Conservation (phyloP, 2,888 invertebrate species). For the Yponomeuta evonymella region DNA sequence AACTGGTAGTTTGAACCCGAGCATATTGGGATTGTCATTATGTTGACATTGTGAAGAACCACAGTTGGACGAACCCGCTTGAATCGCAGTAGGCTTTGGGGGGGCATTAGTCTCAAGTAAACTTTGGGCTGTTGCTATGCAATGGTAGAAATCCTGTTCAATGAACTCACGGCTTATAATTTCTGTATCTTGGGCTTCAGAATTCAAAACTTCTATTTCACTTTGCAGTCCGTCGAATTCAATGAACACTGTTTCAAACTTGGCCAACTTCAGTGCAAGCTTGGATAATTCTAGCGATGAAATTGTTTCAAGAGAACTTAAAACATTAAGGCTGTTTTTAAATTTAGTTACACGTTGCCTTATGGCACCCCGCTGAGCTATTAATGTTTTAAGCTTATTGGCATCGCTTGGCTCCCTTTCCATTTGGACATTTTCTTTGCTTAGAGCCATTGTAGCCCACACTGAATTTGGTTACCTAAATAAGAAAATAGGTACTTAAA, state of each 20-base stretch:
- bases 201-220: slow-evolving; percentile 5
- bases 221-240: slow-evolving; percentile 10
- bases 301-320: not conserved
- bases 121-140: slow-evolving; percentile 4
- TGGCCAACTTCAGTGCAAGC: not conserved
- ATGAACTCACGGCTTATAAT: not conserved
- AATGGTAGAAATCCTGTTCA: slow-evolving; percentile 7
- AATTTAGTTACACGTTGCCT: no score
- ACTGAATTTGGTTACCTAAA: no score
- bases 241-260: not conserved
- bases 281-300: not conserved
- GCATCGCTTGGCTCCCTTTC: no score
- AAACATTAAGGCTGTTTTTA: no score
- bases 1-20: slow-evolving; percentile 22
- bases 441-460: no score
- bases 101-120: not conserved
- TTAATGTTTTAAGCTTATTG: no score
- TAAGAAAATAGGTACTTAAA: no score
- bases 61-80: not conserved
- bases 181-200: not conserved
- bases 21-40: not conserved
- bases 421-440: no score
- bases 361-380: no score
- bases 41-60: not conserved
- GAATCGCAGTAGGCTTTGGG: not conserved